Evolutionary conservation across 2,797 vertebrate genomes (phyloP).

Genomic region (Morelia viridis): DNA sequence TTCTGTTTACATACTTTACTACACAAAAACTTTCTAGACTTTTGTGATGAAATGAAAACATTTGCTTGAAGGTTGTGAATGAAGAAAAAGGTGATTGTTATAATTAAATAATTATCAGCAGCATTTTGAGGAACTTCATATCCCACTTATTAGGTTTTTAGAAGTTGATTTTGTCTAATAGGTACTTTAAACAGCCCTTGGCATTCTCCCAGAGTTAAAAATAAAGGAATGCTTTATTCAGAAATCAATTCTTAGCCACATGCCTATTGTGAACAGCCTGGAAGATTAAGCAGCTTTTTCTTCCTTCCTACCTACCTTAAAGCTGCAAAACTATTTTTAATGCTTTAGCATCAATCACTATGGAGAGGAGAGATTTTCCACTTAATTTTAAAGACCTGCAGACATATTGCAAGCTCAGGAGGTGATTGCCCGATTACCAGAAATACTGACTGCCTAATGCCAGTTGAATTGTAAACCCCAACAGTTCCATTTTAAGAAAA

Average conservation of each 20-base stretch:
- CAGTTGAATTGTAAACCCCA: background rate
- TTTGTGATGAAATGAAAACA: background rate
- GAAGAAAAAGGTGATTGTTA: background rate
- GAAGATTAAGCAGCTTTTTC: background rate
- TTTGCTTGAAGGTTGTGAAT: background rate
- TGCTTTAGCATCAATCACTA: background rate
- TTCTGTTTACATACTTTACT: background rate
- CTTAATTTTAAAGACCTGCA: conserved; percentile 1
- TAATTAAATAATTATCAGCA: background rate
- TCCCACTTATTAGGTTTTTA: background rate
- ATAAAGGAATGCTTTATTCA: conserved; percentile 10
- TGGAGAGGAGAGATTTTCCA: background rate
- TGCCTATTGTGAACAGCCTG: conserved; percentile 5
- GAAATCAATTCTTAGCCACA: conserved; percentile 5
- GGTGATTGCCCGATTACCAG: background rate
- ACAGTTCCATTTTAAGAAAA: conserved; percentile 3
- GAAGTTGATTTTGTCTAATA: background rate
- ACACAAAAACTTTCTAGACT: background rate
- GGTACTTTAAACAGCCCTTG: background rate
- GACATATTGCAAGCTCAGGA: background rate
- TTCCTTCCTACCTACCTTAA: accelerated
- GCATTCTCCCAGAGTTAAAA: background rate
- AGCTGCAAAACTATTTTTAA: background rate
- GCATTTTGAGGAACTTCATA: background rate
- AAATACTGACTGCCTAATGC: conserved; percentile 12